phyloP scores from a whole-genome alignment of 2,797 vertebrate species.

The Apogon talboti region DNA sequence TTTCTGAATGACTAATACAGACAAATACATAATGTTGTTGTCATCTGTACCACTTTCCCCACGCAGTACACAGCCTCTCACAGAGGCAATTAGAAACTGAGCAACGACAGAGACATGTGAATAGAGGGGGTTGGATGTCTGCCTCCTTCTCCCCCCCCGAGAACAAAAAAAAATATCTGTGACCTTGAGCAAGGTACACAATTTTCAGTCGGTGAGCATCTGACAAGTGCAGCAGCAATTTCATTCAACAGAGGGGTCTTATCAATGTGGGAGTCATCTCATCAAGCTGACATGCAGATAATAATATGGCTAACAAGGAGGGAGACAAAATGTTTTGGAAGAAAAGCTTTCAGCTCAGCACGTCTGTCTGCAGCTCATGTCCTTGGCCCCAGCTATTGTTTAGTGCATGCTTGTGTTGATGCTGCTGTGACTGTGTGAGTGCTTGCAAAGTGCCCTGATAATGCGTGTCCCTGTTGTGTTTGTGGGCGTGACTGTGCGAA shows the following conservation, averaged over 20 bases:
- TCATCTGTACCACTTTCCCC: slow-evolving; percentile 29
- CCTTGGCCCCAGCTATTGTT: slow-evolving; percentile 59
- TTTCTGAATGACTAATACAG: slow-evolving; percentile 65
- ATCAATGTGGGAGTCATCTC: slow-evolving; percentile 57
- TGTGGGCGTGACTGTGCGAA: slow-evolving; percentile 18
- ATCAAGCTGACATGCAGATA: slow-evolving; percentile 71
- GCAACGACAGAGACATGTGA: slow-evolving; percentile 45
- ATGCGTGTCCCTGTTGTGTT: slow-evolving; percentile 30
- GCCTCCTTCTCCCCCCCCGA: slow-evolving; percentile 18
- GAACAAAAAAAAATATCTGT: slow-evolving; percentile 58
- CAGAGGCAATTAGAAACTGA: slow-evolving; percentile 65
- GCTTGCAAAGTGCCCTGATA: slow-evolving; percentile 8
- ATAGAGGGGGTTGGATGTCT: slow-evolving; percentile 46
- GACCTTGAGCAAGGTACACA: slow-evolving; percentile 71
- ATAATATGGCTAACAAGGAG: slow-evolving; percentile 63
- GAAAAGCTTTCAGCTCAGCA: slow-evolving; percentile 43
- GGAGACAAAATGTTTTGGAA: slow-evolving; percentile 48
- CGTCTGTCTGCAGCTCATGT: slow-evolving; percentile 45
- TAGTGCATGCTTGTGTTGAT: slow-evolving; percentile 31
- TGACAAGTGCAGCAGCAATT: slow-evolving; percentile 50
- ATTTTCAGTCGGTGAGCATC: slow-evolving; percentile 56
- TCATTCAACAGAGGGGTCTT: slow-evolving; percentile 44
- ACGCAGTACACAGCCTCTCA: slow-evolving; percentile 56
- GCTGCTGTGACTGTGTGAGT: slow-evolving; percentile 17
- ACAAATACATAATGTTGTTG: slow-evolving; percentile 55